phyloP scores from a whole-genome alignment of 2,888 invertebrate species.

The Scaptomyza caliginosa region DNA sequence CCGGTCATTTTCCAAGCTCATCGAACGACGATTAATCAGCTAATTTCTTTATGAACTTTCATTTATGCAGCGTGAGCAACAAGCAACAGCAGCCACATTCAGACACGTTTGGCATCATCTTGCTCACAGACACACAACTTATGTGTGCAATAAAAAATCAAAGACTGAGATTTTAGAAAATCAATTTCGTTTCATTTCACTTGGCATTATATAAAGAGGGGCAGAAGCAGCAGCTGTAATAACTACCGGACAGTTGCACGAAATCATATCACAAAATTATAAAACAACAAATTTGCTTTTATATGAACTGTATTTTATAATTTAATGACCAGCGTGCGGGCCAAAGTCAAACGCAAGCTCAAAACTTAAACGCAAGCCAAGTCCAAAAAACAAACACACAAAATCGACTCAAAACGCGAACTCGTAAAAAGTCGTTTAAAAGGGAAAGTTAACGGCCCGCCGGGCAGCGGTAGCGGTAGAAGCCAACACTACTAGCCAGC shows the following conservation, averaged over 20 bases:
- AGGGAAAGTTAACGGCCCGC: conserved; percentile 74
- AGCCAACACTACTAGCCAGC: conserved; percentile 1
- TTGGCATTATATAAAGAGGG: conserved; percentile 57
- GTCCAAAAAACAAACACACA: conserved; percentile 30
- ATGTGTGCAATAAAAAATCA: conserved; percentile 64
- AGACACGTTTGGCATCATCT: conserved; percentile 61
- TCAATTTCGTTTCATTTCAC: conserved; percentile 67
- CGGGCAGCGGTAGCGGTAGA: conserved; percentile 12
- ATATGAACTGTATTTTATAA: conserved; percentile 77
- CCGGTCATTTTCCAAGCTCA: conserved; percentile 77
- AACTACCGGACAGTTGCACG: conserved; percentile 23
- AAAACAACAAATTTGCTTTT: conserved; percentile 66
- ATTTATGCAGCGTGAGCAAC: conserved; percentile 63
- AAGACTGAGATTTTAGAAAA: conserved; percentile 67
- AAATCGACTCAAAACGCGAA: conserved; percentile 42
- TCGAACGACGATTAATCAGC: conserved; percentile 79
- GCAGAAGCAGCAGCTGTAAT: conserved; percentile 6
- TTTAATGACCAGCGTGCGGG: conserved; percentile 69
- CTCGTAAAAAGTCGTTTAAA: conserved; percentile 74
- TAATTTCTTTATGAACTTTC: conserved; percentile 80
- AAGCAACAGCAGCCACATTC: conserved; percentile 47
- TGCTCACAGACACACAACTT: conserved; percentile 46
- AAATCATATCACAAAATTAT: conserved; percentile 58
- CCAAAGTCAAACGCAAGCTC: conserved; percentile 41
- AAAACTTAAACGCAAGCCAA: conserved; percentile 33